Base-by-base conservation (phyloP, 1,140 invertebrate genomes). In the Pemphigus obesinymphae region DNA sequence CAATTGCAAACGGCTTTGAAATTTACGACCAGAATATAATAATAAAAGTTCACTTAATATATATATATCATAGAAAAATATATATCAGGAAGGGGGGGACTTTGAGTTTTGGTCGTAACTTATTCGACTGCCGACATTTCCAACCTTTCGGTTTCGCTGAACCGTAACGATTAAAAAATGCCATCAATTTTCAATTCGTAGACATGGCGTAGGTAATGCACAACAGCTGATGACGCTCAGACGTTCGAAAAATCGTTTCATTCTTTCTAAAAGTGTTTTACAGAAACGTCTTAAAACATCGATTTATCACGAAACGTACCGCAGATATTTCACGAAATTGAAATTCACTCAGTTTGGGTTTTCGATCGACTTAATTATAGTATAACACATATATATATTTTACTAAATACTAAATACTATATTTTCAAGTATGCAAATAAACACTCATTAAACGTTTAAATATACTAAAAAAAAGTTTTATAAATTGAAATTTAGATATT, bases 1-100 rank as follows among this genome's bases (percentile, higher is more conserved):
- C 63, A 40, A 68, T 37, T 68, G 34, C 31, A 68, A 45, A 68
- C 34, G 31, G 20, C 8, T 68, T 68, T 11, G 20, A n/a, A 34
- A 68, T 37, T 68, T 68, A 68, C n/a, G 63, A 68, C 34, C 63
- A 34, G 37, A 37, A 68, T 68, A 68, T 40, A 68, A 68, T 37
- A 66, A 66, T 13, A 68, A 68, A 68, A 68, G 63, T 40, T 37
- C 43, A 34, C 5, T 4, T 10, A 8, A 61, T 29, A 66, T 8
- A 20, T 31, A 61, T 15, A 58, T 29, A 63, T 63, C 31, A 66
- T 37, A 34, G n/a, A 63, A 68, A 68, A 68, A 37, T 68, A 68
- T 68, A 68, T 37, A 68, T 68, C 63, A 37, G 23, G 43, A 68
- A 37, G n/a, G 34, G 61, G 61, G 61, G 26, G 61, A 63, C 61